Percentiles rank a stretch among this genome's conserved stretches.
phyloP scores from a whole-genome alignment of 2,113 vertebrate genomes.

The Atlantisia rogersi region DNA sequence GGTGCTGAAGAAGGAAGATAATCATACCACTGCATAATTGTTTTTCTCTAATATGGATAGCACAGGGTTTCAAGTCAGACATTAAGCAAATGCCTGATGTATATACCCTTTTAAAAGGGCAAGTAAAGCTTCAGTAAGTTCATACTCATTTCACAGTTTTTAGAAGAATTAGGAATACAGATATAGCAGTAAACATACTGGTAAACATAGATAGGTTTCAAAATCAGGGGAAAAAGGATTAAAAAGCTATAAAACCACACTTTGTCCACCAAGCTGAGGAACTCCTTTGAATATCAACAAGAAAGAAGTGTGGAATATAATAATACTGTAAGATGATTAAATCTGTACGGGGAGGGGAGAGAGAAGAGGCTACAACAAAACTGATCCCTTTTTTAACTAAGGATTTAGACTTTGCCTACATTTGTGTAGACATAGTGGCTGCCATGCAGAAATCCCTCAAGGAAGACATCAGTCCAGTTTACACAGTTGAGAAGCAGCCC shows the following conservation, averaged over 20 bases:
- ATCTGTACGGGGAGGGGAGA: not conserved
- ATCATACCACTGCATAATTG: not conserved
- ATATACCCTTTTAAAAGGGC: not conserved
- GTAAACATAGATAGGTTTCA: not conserved
- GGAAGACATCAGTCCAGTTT: not conserved
- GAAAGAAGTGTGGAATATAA: not conserved
- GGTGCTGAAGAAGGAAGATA: constrained; percentile 1
- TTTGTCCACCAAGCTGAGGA: not conserved
- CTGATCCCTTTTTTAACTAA: not conserved
- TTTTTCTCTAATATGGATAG: not conserved
- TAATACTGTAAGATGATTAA: not conserved
- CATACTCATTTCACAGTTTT: not conserved
- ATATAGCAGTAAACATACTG: not conserved
- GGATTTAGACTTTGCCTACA: not conserved
- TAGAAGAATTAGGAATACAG: not conserved
- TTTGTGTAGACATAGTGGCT: not conserved
- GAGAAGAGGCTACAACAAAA: not conserved
- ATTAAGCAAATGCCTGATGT: not conserved
- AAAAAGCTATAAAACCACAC: not conserved
- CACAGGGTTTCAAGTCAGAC: not conserved
- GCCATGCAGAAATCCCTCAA: not conserved
- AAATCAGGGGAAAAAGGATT: not conserved
- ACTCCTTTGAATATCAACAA: not conserved
- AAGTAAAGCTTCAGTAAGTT: not conserved
- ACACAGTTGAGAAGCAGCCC: not conserved